Evolutionary conservation across 2,888 invertebrate species (phyloP).

Genomic region (Acheta domesticus): DNA sequence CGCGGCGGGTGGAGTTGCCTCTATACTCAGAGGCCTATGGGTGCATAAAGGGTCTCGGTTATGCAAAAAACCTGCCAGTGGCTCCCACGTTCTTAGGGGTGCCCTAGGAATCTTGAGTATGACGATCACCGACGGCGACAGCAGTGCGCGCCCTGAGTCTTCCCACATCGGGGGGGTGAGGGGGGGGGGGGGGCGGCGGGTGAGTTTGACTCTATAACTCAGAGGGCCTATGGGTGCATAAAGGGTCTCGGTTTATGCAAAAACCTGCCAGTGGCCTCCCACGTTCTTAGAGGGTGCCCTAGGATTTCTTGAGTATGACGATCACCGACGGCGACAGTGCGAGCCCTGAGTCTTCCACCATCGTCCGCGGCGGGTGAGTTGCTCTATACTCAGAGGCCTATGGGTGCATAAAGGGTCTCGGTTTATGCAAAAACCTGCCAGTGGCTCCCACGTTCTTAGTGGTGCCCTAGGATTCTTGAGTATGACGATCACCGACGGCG

Average conservation of each 20-base stretch:
- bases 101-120: constrained; percentile 69
- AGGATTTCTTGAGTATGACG: constrained; percentile 80
- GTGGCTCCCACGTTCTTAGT: too few relatives aligned
- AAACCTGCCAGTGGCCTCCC: too few relatives aligned
- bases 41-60: too few relatives aligned
- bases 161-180: too few relatives aligned
- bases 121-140: constrained; percentile 81
- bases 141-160: constrained; percentile 78
- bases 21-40: too few relatives aligned
- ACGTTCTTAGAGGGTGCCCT: constrained; percentile 67
- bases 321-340: constrained; percentile 79
- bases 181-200: constrained; percentile 91
- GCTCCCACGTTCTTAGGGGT: constrained; percentile 54
- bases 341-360: constrained; percentile 87
- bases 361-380: constrained; percentile 82
- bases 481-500: constrained; percentile 79
- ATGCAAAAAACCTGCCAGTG: too few relatives aligned
- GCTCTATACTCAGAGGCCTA: not conserved
- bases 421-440: too few relatives aligned
- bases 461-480: constrained; percentile 52
- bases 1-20: too few relatives aligned
- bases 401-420: too few relatives aligned
- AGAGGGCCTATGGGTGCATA: too few relatives aligned
- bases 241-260: too few relatives aligned
- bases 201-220: constrained; percentile 45